Evolutionary conservation across 2,797 vertebrate genomes (phyloP).

Genomic region (Melanotaenia maccullochi): DNA sequence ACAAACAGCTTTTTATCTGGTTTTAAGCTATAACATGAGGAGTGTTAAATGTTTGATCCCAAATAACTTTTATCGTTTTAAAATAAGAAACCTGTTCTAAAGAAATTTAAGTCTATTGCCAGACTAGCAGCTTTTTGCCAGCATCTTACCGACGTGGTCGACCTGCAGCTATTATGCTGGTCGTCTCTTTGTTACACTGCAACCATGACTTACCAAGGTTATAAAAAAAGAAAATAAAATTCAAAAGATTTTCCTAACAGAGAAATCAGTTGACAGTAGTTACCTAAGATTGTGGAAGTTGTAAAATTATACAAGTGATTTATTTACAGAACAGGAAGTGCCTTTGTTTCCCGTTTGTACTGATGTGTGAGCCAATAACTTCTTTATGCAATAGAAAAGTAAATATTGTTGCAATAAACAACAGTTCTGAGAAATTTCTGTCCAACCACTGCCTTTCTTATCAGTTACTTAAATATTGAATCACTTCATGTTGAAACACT

Average conservation of each 20-base stretch:
- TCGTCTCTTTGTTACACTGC: too few species aligned
- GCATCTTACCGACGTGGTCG: too few species aligned
- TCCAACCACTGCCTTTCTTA: conserved; percentile 34
- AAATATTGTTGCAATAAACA: conserved; percentile 56
- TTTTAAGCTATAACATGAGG: not conserved
- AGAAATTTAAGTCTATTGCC: not conserved
- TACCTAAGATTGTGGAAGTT: not conserved
- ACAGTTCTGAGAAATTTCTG: conserved; percentile 25
- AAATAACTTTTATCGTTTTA: not conserved
- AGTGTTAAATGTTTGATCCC: not conserved
- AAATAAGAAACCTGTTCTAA: not conserved
- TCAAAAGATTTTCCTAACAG: not conserved
- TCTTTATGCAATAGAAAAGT: conserved; percentile 30
- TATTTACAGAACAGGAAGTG: conserved; percentile 42
- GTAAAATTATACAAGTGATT: conserved; percentile 27
- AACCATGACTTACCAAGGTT: too few species aligned
- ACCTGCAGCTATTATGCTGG: too few species aligned
- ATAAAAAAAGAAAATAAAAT: not conserved
- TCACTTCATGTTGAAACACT: conserved; percentile 57
- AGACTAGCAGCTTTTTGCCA: too few species aligned
- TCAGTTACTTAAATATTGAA: conserved; percentile 58
- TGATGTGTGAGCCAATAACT: conserved; percentile 5
- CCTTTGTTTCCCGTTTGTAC: conserved; percentile 49
- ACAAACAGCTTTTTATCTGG: not conserved
- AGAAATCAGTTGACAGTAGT: not conserved